Evolutionary conservation across 2,888 invertebrate genomes (phyloP), one percentile per base, ranked within the genome.

Genomic region (Scaptomyza cyrtandrae): DNA sequence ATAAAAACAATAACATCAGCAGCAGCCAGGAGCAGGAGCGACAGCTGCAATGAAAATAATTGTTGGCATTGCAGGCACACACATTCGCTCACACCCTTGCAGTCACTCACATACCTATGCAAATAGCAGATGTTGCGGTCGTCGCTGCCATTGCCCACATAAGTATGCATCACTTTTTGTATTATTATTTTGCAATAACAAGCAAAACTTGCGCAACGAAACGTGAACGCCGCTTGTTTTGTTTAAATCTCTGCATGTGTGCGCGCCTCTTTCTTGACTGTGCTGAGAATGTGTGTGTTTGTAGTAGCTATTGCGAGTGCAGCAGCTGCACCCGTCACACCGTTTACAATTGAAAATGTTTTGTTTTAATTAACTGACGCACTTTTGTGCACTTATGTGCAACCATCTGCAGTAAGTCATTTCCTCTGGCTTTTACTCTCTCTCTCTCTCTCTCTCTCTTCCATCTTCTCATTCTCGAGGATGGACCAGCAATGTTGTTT

Each of bases 321-420:
- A 44, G 53, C 59, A 41, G 48, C 59, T 59, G 74, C 43, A 41
- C 13, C 57, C 29, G 6, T 16, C 10, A 33, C 44, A 61, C 71
- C 48, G 58, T 72, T 71, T 76, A 72, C 82, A 90, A 89, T 89
- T 90, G 89, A 86, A 89, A 89, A 84, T 90, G 89, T 90, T 90
- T 89, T 88, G 90, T 79, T 88, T 89, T 90, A 89, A 89, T 90
- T 90, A 89, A 90, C 89, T 86, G 78, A 50, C 55, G 68, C 60
- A 55, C 58, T 78, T 82, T 89, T 41, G n/a, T n/a, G n/a, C n/a
- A n/a, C n/a, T 86, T 70, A 74, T 80, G 60, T 45, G 58, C 73
- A 67, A 45, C 44, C 50, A 55, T 33, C 60, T 60, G 65, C 58
- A 52, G 33, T 58, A 27, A 44, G 39, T 14, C 29, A 37, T 19